Base-by-base conservation (phyloP, 2,113 vertebrate genomes). In the Brachyhypopomus occidentalis region DNA sequence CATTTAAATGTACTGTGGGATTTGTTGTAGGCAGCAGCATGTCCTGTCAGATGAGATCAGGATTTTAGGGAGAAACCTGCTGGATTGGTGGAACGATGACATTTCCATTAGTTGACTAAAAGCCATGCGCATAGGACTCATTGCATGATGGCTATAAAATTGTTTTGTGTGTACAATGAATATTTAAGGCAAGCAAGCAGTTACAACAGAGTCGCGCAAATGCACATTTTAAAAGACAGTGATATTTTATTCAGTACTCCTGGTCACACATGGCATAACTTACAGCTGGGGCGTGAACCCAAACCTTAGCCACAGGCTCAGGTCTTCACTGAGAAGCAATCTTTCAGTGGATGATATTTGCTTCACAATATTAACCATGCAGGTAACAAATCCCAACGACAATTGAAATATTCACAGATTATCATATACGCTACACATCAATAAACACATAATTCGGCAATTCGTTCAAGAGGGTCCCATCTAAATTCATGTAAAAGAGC, bases 31-130 rank as follows among this genome's bases (percentile, higher is more conserved):
- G 23, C 22, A 82, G 72, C 75, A 83, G 72, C 88, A 88, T 87
- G 83, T 86, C 85, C 89, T 87, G 88, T 92, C 90, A 91, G 80
- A 91, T 88, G 88, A 85, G 88, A 81, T 78, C 87, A 88, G 22
- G 75, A 89, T 88, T 92, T 91, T 91, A 86, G 87, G 83, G 82
- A 87, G 86, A 90, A 90, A 88, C 81, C 23, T 66, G 77, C 20
- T 69, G 75, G 55, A 60, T 60, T 58, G 63, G 71, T 19, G 12
- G 20, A 67, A 41, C 66, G n/a, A 72, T 23, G 34, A 78, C 23
- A n/a, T 59, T 55, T 73, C 60, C 52, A 17, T 63, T 36, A 27
- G n/a, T 38, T 70, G 45, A 27, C 12, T 69, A 20, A 20, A n/a
- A 60, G 19, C 36, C 20, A 22, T 6, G 36, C 8, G 12, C 5